Percentiles rank a stretch among this genome's conserved stretches.
Conservation (phyloP, 2,888 invertebrate genomes). For the Acrobasis suavella region DNA sequence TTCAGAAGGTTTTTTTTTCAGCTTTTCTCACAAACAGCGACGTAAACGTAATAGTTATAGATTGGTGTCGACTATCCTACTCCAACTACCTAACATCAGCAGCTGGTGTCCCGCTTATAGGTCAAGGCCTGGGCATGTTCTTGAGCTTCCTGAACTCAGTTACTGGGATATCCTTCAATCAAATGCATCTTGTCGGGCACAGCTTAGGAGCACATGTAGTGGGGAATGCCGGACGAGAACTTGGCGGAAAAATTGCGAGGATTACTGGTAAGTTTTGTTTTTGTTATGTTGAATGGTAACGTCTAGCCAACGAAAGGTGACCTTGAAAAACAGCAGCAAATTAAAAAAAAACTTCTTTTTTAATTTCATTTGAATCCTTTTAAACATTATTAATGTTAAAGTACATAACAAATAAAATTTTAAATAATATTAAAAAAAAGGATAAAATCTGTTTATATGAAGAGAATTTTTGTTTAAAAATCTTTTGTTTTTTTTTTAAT, state of each 20-base stretch:
- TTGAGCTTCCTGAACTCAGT: slow-evolving; percentile 52
- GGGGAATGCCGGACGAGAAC: slow-evolving; percentile 62
- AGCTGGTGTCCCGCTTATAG: slow-evolving; percentile 59
- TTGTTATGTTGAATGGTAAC: background rate
- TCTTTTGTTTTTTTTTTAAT: too few relatives aligned
- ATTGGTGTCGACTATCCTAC: slow-evolving; percentile 61
- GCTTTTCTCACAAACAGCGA: slow-evolving; percentile 54
- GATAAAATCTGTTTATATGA: too few relatives aligned
- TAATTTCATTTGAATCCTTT: too few relatives aligned
- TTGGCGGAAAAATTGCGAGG: slow-evolving; percentile 59
- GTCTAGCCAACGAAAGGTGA: too few relatives aligned
- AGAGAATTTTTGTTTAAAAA: too few relatives aligned
- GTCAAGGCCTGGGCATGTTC: slow-evolving; percentile 66
- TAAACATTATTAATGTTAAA: too few relatives aligned
- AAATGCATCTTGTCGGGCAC: slow-evolving; percentile 72
- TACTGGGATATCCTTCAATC: slow-evolving; percentile 49
- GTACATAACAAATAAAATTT: too few relatives aligned
- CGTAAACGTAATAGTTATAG: slow-evolving; percentile 64
- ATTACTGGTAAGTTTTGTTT: slow-evolving; percentile 55
- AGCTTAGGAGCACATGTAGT: slow-evolving; percentile 76
- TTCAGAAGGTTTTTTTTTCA: slow-evolving; percentile 33
- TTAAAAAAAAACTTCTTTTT: too few relatives aligned
- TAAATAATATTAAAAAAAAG: too few relatives aligned
- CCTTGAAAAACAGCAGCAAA: too few relatives aligned
- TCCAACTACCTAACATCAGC: slow-evolving; percentile 57